phyloP scores from a whole-genome alignment of 2,113 vertebrate genomes.

The Kryptolebias marmoratus region DNA sequence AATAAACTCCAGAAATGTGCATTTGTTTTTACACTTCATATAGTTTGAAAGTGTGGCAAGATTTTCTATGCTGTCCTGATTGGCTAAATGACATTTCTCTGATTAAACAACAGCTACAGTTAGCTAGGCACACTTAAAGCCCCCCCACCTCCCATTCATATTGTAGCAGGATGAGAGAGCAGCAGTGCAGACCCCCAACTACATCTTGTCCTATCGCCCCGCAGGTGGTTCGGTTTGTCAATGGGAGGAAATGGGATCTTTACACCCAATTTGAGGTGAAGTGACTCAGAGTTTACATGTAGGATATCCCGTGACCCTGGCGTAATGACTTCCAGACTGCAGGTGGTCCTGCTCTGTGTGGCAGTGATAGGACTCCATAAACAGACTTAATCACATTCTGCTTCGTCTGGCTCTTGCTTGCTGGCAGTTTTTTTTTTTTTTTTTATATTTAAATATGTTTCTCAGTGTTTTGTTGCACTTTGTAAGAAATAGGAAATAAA shows the following conservation, averaged over 20 bases:
- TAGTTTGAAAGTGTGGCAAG: too few relatives aligned
- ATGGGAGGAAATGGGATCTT: conserved; percentile 99
- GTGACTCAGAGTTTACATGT: conserved; percentile 97
- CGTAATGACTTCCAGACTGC: conserved; percentile 97
- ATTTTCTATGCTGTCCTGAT: too few relatives aligned
- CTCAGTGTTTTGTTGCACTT: background rate
- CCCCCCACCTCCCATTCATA: too few relatives aligned
- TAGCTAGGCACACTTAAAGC: too few relatives aligned
- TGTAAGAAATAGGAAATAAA: too few relatives aligned
- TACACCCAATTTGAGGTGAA: conserved; percentile 99
- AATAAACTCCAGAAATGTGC: too few relatives aligned
- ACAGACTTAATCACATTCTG: conserved; percentile 79
- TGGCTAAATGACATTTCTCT: too few relatives aligned
- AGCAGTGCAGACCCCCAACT: conserved; percentile 40
- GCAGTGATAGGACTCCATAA: conserved; percentile 83
- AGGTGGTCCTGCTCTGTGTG: conserved; percentile 89
- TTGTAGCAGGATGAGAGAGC: conserved; percentile 36
- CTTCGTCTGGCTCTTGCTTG: conserved; percentile 5
- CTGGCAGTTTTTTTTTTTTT: background rate
- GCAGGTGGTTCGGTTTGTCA: conserved; percentile 90
- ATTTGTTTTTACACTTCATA: too few relatives aligned
- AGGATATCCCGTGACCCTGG: conserved; percentile 91
- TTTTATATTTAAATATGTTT: conserved; percentile 7
- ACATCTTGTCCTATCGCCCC: conserved; percentile 70
- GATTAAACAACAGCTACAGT: too few relatives aligned